Percentiles rank a stretch among this genome's conserved stretches.
Evolutionary conservation across 2,113 vertebrate species (phyloP).

Genomic region (Opisthocomus hoazin): DNA sequence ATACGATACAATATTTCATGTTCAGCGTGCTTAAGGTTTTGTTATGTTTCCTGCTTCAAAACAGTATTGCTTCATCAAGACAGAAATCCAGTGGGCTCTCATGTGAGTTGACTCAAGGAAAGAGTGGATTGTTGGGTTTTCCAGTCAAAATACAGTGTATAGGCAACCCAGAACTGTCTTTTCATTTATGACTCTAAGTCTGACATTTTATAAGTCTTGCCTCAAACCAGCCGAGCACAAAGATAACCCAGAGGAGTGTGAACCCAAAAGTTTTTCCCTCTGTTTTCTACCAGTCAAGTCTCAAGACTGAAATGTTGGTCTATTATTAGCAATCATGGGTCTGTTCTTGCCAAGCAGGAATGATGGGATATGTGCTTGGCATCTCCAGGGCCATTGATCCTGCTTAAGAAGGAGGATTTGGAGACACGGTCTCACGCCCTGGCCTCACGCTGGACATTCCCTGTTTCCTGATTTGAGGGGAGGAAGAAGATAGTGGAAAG

Average conservation of each 20-base stretch:
- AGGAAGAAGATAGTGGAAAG: not conserved
- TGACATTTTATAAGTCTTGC: not conserved
- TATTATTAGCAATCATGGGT: not conserved
- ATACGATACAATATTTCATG: not conserved
- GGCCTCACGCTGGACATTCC: not conserved
- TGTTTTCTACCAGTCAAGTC: not conserved
- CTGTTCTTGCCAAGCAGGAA: not conserved
- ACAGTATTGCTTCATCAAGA: not conserved
- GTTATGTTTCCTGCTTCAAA: not conserved
- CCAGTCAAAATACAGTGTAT: not conserved
- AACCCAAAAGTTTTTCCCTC: not conserved
- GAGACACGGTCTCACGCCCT: not conserved
- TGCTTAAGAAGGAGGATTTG: rapidly evolving
- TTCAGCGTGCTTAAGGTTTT: not conserved
- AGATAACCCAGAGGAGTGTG: not conserved
- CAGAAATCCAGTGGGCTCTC: not conserved
- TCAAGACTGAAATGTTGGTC: not conserved
- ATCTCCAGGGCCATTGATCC: not conserved
- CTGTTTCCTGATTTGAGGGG: not conserved
- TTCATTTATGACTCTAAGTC: not conserved
- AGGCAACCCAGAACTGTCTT: not conserved
- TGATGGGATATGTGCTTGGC: not conserved
- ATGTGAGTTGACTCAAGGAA: not conserved
- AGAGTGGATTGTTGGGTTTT: not conserved
- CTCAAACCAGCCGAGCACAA: not conserved